A percentile compares a stretch with the other conserved stretches of the same genome.
These are phyloP conservation scores for Cephalopachus bancanus DNA, from an alignment of 2,797 vertebrate species.

Conservation along the genomic window DNA sequence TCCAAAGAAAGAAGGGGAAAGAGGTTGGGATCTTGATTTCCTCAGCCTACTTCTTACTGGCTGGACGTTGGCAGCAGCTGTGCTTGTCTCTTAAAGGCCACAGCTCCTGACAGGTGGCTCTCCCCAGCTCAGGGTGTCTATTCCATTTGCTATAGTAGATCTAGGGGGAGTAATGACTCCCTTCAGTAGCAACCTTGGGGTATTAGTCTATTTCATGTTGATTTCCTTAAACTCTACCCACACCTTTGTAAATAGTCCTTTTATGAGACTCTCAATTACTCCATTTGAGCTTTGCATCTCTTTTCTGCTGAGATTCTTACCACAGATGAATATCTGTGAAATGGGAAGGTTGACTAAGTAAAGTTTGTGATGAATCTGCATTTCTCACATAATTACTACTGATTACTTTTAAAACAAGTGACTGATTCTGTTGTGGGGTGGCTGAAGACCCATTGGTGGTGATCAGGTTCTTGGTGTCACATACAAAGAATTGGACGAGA, in stretches of 20 bases:
- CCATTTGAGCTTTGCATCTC: neutral
- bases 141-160: too few species aligned
- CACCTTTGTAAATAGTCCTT: constrained; percentile 7
- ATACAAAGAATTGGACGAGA: too few species aligned
- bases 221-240: neutral
- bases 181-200: too few species aligned
- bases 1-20: neutral
- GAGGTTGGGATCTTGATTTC: neutral
- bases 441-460: too few species aligned
- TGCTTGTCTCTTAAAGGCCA: neutral
- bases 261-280: neutral
- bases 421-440: neutral
- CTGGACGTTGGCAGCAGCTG: neutral
- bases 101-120: neutral
- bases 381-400: neutral
- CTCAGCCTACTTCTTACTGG: neutral
- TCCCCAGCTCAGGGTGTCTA: neutral
- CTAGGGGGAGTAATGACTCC: neutral
- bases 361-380: neutral
- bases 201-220: neutral
- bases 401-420: neutral
- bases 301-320: neutral
- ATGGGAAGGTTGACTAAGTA: neutral
- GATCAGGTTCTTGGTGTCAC: too few species aligned
- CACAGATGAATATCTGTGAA: neutral